Conservation (phyloP, 2,113 vertebrate genomes). For the Delphinapterus leucas region DNA sequence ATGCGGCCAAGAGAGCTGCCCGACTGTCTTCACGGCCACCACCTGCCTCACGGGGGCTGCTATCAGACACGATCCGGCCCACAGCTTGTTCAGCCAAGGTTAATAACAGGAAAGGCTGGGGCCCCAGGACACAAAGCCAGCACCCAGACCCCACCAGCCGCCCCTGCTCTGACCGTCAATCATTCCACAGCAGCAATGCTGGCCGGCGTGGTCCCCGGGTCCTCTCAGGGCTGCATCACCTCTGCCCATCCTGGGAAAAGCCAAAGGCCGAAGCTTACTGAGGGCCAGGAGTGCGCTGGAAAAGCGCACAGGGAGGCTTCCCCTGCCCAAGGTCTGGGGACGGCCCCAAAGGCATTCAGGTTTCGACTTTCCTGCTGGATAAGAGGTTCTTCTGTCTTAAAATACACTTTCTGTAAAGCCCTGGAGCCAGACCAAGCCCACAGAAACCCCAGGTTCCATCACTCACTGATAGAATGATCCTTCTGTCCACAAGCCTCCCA, state of each 20-base stretch:
- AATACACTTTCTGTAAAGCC: not conserved
- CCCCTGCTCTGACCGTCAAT: not conserved
- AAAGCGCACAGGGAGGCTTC: not conserved
- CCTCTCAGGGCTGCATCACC: not conserved
- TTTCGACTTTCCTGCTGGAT: not conserved
- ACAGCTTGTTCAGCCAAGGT: not conserved
- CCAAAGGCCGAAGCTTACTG: not conserved
- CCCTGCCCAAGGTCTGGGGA: not conserved
- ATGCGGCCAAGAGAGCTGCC: not conserved
- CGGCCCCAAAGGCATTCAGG: not conserved
- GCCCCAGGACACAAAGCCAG: not conserved
- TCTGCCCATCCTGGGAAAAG: not conserved
- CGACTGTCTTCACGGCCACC: accelerated
- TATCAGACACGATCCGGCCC: not conserved
- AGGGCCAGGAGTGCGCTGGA: not conserved
- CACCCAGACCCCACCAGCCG: accelerated
- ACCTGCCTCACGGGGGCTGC: not conserved
- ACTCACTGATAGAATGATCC: not conserved
- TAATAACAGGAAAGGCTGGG: not conserved
- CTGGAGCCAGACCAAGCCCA: not conserved
- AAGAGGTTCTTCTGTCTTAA: not conserved
- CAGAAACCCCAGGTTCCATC: not conserved
- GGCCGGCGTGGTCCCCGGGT: accelerated
- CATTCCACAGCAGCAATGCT: accelerated
- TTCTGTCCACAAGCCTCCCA: not conserved